Conservation (phyloP, 2,888 invertebrate genomes). For the Muschampia staudingeri region DNA sequence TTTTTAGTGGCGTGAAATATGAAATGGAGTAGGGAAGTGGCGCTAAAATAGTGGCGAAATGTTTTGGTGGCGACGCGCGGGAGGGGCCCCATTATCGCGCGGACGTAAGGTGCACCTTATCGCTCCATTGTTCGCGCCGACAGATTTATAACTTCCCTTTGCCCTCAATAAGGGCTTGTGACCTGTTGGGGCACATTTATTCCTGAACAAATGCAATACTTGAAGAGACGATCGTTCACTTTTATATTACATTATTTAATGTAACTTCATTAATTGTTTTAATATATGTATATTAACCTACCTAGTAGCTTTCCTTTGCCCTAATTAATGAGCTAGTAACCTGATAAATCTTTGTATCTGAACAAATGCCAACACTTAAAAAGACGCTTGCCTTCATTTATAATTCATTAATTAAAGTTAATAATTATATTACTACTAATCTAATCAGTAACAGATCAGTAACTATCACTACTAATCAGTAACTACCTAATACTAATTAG, state of each 20-base stretch:
- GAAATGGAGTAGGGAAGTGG: slow-evolving; percentile 48
- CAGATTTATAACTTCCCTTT: slow-evolving; percentile 91
- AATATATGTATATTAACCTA: too few relatives aligned
- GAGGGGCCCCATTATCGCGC: slow-evolving; percentile 75
- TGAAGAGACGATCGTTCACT: slow-evolving; percentile 45
- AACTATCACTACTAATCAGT: too few relatives aligned
- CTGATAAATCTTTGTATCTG: too few relatives aligned
- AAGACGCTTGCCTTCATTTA: too few relatives aligned
- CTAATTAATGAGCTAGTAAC: neutral
- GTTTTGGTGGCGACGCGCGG: slow-evolving; percentile 46
- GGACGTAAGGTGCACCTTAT: slow-evolving; percentile 88
- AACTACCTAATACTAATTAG: too few relatives aligned
- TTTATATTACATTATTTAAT: neutral
- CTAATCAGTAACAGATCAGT: too few relatives aligned
- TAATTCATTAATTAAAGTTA: too few relatives aligned
- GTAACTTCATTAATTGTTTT: neutral
- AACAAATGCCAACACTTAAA: too few relatives aligned
- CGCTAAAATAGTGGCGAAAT: slow-evolving; percentile 48
- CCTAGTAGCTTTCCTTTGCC: neutral
- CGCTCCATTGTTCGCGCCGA: slow-evolving; percentile 90
- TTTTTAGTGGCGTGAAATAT: neutral
- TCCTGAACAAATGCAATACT: slow-evolving; percentile 75
- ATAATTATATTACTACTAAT: too few relatives aligned
- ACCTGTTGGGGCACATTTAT: slow-evolving; percentile 79
- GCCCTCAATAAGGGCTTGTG: slow-evolving; percentile 91